These are phyloP conservation scores for Berghia stephanieae DNA, from an alignment of 1,140 invertebrate genomes.

Conservation along the genomic window DNA sequence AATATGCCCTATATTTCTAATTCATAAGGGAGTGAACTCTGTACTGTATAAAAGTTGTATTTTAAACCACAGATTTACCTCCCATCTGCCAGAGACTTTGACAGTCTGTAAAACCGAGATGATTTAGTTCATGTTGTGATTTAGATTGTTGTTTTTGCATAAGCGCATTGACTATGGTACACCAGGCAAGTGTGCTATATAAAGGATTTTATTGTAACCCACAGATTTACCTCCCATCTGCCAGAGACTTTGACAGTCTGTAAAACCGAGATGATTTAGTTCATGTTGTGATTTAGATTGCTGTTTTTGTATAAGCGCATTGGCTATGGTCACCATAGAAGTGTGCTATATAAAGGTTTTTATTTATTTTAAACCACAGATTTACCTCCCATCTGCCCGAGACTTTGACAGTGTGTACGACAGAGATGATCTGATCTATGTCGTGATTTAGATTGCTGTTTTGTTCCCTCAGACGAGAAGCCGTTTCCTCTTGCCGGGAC, in stretches of 20 bases:
- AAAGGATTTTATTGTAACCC: not conserved
- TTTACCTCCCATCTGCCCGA: constrained; percentile 60
- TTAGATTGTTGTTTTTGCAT: constrained; percentile 53
- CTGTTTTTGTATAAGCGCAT: not conserved
- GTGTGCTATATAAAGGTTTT: no score
- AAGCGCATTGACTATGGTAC: not conserved
- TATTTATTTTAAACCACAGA: not conserved
- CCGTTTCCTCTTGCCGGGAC: constrained; percentile 47
- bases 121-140: constrained; percentile 59
- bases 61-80: constrained; percentile 41
- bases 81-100: constrained; percentile 55
- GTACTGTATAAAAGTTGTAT: no score
- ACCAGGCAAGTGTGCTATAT: not conserved
- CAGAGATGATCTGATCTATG: constrained; percentile 55
- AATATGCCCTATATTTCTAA: no score
- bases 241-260: constrained; percentile 53
- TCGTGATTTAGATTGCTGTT: constrained; percentile 60
- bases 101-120: constrained; percentile 57
- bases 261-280: constrained; percentile 58
- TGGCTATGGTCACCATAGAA: not conserved
- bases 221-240: constrained; percentile 54
- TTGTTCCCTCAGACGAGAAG: constrained; percentile 47
- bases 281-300: constrained; percentile 54
- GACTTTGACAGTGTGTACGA: constrained; percentile 53
- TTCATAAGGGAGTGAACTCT: no score